Conservation (phyloP, 23 tunicate genomes). For the Aplidium turbinatum region DNA sequence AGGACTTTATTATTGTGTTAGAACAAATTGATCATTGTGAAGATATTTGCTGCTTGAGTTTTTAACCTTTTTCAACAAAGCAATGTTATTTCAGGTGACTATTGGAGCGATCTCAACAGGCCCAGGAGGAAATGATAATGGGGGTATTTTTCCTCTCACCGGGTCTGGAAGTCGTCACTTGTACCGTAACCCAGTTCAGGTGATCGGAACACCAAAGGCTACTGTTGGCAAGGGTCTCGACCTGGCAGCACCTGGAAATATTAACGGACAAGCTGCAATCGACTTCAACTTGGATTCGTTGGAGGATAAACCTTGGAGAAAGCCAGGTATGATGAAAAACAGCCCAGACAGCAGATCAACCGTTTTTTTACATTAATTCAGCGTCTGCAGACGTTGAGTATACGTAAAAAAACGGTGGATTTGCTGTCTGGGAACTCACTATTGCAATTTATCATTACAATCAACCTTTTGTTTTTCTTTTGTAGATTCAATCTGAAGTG, state of each 20-base stretch:
- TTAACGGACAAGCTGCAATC: slow-evolving; percentile 91
- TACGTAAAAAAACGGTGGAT: too few relatives aligned
- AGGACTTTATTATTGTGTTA: neutral
- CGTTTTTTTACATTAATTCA: too few relatives aligned
- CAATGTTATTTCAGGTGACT: slow-evolving; percentile 43
- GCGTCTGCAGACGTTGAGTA: too few relatives aligned
- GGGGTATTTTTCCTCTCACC: slow-evolving; percentile 19
- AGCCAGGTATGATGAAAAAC: slow-evolving; percentile 87
- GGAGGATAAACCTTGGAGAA: slow-evolving; percentile 95
- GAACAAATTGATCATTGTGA: neutral
- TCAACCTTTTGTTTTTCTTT: too few relatives aligned
- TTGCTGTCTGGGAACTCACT: too few relatives aligned
- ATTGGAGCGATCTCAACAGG: slow-evolving; percentile 85
- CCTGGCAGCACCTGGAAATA: slow-evolving; percentile 83
- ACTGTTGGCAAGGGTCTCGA: slow-evolving; percentile 83
- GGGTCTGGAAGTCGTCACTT: slow-evolving; percentile 42
- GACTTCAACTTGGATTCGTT: slow-evolving; percentile 72
- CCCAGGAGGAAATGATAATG: slow-evolving; percentile 16
- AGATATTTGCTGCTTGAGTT: too few relatives aligned
- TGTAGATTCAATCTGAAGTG: too few relatives aligned
- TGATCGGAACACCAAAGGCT: slow-evolving; percentile 65
- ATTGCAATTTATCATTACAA: too few relatives aligned
- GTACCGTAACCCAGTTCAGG: slow-evolving; percentile 85
- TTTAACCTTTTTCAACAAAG: neutral
- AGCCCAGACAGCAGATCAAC: too few relatives aligned